phyloP scores from a whole-genome alignment of 2,888 invertebrate genomes.

The Eustalomyia histrio region DNA sequence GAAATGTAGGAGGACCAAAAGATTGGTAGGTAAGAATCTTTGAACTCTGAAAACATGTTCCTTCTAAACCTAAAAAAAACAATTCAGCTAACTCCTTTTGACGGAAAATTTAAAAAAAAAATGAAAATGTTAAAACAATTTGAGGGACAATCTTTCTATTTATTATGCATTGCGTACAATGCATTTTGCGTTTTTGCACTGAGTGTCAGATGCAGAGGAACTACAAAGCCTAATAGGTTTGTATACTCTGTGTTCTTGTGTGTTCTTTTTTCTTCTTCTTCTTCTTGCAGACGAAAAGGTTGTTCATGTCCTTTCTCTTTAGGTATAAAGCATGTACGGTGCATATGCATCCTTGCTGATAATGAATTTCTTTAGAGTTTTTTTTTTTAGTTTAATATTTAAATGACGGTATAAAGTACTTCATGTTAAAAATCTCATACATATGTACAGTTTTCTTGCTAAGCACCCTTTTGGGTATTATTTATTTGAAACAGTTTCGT shows the following conservation, averaged over 20 bases:
- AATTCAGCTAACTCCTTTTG: no score
- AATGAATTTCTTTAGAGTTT: slow-evolving; percentile 21
- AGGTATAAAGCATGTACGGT: slow-evolving; percentile 5
- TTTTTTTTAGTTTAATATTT: slow-evolving; percentile 18
- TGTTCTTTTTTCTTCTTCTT: background rate
- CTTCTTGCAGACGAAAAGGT: slow-evolving; percentile 8
- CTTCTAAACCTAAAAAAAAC: no score
- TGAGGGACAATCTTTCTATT: background rate
- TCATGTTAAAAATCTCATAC: slow-evolving; percentile 5
- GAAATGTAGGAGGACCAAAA: no score
- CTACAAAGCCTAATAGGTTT: background rate
- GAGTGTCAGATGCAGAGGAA: background rate
- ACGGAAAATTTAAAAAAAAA: no score
- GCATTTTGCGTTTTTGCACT: background rate
- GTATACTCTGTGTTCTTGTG: background rate
- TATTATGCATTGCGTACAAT: background rate
- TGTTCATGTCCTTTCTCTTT: slow-evolving; percentile 22
- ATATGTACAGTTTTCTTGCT: slow-evolving; percentile 16
- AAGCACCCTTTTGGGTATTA: slow-evolving; percentile 33
- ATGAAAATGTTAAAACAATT: background rate
- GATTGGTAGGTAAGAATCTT: no score
- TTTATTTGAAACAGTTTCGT: slow-evolving; percentile 19
- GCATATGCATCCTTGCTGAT: slow-evolving; percentile 31
- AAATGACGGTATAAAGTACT: slow-evolving; percentile 18
- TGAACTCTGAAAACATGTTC: no score